phyloP scores from a whole-genome alignment of 2,888 invertebrate species.

The Stomorhina lunata region DNA sequence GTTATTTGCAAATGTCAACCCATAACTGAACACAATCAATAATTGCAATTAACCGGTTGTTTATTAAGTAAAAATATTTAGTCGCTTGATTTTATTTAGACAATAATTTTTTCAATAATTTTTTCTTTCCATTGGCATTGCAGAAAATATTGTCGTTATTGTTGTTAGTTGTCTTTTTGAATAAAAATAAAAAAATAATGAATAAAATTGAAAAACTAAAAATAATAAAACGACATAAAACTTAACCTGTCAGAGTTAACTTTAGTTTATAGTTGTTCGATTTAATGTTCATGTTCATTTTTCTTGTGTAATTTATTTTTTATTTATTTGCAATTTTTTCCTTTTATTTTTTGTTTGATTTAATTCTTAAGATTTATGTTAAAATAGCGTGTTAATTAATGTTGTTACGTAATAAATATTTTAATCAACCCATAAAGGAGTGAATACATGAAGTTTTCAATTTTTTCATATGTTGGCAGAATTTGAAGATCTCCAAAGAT shows the following conservation, averaged over 20 bases:
- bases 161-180: slow-evolving; percentile 26
- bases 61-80: slow-evolving; percentile 48
- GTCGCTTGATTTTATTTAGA: slow-evolving; percentile 44
- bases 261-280: slow-evolving; percentile 50
- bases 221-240: slow-evolving; percentile 25
- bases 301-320: slow-evolving; percentile 12
- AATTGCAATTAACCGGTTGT: slow-evolving; percentile 65
- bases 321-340: background rate
- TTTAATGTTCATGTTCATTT: slow-evolving; percentile 60
- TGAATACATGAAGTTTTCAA: background rate
- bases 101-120: slow-evolving; percentile 37
- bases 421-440: slow-evolving; percentile 55
- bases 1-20: slow-evolving; percentile 59
- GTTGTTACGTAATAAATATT: slow-evolving; percentile 63
- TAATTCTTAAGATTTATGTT: slow-evolving; percentile 55
- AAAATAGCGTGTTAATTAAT: slow-evolving; percentile 66
- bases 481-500: slow-evolving; percentile 46
- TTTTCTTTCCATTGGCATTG: too few species aligned
- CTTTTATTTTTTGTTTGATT: background rate
- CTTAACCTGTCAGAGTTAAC: slow-evolving; percentile 57
- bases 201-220: background rate
- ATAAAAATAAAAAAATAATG: slow-evolving; percentile 4
- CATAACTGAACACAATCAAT: slow-evolving; percentile 66
- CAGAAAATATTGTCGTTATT: background rate
- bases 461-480: slow-evolving; percentile 31